Base-by-base conservation (phyloP, 2,888 invertebrate species). In the Ctenicera cuprea region DNA sequence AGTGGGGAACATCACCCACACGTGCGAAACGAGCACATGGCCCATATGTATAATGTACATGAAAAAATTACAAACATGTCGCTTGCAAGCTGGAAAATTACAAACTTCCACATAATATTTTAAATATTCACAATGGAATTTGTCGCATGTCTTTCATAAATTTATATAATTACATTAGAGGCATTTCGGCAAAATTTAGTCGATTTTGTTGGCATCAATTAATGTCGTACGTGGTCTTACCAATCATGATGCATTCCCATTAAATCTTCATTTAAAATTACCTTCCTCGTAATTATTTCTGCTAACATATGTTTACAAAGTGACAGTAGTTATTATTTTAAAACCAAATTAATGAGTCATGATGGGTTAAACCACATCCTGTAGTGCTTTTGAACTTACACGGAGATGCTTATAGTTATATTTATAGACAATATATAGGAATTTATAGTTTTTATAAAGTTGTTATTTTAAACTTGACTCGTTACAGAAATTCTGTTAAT, bases 301-400 rank as follows among this genome's bases (percentile, higher is more conserved):
- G 30, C 54, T 18, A 59, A 38, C 59, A 59, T n/a, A n/a, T 41
- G 38, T 59, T 18, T 5, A 18, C 33, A 11, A 37, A 38, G 22
- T 37, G 37, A 57, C 57, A 57, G 26, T 22, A 59, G 38, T 20
- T n/a, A 38, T 59, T 59, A 59, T 38, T 59, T 37, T 38, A 59
- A 37, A 59, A 59, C 59, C 20, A 59, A 59, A 59, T 54, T 59
- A 59, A 18, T 59, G 59, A 59, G 59, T 59, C 59, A 59, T 33
- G 59, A 20, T 20, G 22, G 22, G 59, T 22, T 38, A 59, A 59
- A 59, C 59, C 59, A 59, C 59, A 59, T 59, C 59, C 59, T 59
- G 59, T 59, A 57, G 41, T 38, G 37, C 22, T 59, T 38, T 59
- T 14, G n/a, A 54, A 54, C 11, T 26, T 26, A 30, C 7, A 59